These are phyloP conservation scores for Nemoura dubitans DNA, from an alignment of 2,888 invertebrate species.

Conservation along the genomic window DNA sequence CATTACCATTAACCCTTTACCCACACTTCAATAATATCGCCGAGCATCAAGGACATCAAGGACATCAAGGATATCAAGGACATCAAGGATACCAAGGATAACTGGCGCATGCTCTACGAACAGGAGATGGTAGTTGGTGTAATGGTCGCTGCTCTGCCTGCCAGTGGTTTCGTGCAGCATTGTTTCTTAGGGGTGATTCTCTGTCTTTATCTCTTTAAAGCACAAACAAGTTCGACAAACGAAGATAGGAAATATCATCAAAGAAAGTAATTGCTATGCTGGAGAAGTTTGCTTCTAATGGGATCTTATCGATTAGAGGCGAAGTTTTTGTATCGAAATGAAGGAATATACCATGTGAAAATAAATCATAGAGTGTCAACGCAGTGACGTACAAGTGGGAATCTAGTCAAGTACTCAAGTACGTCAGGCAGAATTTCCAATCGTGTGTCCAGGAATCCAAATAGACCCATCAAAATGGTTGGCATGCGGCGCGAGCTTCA, in stretches of 20 bases:
- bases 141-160: no score
- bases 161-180: no score
- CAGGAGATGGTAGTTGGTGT: no score
- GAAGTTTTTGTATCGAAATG: conserved; percentile 4
- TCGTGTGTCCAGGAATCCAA: neutral
- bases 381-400: neutral
- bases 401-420: neutral
- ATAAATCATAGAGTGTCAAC: neutral
- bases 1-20: neutral
- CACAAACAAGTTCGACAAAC: neutral
- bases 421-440: neutral
- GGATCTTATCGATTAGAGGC: neutral
- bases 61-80: no score
- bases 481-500: no score
- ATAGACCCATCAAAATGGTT: neutral
- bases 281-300: conserved; percentile 12
- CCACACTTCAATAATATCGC: conserved; percentile 29
- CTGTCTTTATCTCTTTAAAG: neutral
- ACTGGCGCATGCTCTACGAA: no score
- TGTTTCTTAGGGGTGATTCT: neutral
- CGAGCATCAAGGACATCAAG: neutral
- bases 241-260: neutral
- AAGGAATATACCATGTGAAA: neutral
- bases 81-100: no score
- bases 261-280: conserved; percentile 1